phyloP scores from a whole-genome alignment of 2,797 vertebrate species.

The Crenuchus spilurus region DNA sequence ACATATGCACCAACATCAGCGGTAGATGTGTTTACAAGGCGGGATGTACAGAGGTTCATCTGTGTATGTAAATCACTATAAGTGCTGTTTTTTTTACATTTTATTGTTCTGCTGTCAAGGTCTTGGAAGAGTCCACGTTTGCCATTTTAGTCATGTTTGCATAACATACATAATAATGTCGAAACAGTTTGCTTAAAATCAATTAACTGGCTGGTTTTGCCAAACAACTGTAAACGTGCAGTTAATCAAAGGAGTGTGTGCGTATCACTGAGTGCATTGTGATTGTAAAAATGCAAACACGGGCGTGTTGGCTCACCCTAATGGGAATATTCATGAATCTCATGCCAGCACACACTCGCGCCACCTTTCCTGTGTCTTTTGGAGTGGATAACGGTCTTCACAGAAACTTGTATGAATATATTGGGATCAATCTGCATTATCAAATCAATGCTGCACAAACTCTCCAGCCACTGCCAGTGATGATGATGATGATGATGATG shows the following conservation, averaged over 20 bases:
- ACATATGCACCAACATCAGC: not conserved
- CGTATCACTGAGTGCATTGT: conserved; percentile 19
- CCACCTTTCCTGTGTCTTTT: not conserved
- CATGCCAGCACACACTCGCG: not conserved
- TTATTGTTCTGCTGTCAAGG: not conserved
- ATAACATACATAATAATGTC: conserved; percentile 19
- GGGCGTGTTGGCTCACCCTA: conserved; percentile 18
- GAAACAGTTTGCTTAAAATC: conserved; percentile 8
- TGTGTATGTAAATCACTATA: conserved; percentile 17
- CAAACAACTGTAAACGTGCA: conserved; percentile 33
- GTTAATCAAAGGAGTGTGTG: conserved; percentile 26
- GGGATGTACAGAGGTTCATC: not conserved
- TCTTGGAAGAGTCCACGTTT: not conserved
- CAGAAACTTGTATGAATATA: not conserved
- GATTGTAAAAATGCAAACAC: conserved; percentile 29
- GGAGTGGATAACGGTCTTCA: not conserved
- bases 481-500: conserved; percentile 1
- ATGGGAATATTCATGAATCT: conserved; percentile 40
- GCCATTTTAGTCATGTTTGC: conserved; percentile 3
- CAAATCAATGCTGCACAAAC: not conserved
- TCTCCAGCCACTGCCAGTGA: not conserved
- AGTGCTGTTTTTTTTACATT: not conserved
- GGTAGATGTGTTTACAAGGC: not conserved
- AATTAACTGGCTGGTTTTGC: conserved; percentile 20
- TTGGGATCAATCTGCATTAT: conserved; percentile 16